These are phyloP conservation scores for Acrocephalus scirpaceus DNA, from an alignment of 2,797 vertebrate genomes.

Conservation along the genomic window DNA sequence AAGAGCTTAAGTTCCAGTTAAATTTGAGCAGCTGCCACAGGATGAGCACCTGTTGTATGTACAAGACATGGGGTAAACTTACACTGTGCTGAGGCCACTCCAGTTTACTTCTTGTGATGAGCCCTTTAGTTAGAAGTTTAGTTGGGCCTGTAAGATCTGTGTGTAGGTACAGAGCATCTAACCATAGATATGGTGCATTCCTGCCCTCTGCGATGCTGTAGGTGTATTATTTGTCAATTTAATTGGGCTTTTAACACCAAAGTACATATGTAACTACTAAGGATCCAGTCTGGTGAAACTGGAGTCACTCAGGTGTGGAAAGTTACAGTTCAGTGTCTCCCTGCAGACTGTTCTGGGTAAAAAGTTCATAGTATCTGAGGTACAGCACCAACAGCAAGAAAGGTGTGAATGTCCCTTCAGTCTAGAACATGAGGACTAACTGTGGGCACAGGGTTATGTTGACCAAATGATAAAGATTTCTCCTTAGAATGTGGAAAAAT, in stretches of 20 bases:
- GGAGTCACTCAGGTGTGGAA: background rate
- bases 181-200: fast-evolving
- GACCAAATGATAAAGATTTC: background rate
- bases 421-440: background rate
- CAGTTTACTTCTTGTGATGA: background rate
- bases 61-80: background rate
- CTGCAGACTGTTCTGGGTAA: background rate
- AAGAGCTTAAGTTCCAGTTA: background rate
- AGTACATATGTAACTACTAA: background rate
- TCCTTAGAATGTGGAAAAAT: background rate
- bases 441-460: background rate
- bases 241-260: background rate
- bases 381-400: background rate
- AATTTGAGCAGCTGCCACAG: background rate
- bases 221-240: background rate
- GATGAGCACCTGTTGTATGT: fast-evolving
- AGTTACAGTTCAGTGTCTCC: background rate
- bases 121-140: background rate
- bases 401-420: background rate
- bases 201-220: background rate
- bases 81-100: background rate
- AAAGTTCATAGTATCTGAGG: background rate
- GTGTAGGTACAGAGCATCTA: background rate
- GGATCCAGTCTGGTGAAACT: background rate
- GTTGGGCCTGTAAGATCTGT: background rate